Evolutionary conservation across 2,888 invertebrate genomes (phyloP), one percentile per base, ranked within the genome.

Genomic region (Beris chalybata): DNA sequence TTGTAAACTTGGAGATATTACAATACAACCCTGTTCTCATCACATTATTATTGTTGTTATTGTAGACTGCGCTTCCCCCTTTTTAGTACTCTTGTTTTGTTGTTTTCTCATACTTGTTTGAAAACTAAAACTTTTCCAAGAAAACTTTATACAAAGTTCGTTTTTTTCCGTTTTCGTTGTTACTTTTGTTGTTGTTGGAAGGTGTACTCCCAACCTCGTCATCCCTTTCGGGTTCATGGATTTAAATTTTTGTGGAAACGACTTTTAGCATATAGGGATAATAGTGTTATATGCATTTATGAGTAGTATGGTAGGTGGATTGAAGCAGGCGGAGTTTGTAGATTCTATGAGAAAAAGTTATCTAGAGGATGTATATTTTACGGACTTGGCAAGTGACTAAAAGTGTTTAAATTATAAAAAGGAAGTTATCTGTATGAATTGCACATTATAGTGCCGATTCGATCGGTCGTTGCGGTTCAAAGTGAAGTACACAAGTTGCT

Each of bases 81-180:
- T 38, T 38, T 38, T 38, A 38, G 38, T 38, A 38, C 38, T 38
- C 38, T 38, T 38, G 38, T 45, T 58, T 58, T 29, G 9, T 12
- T 58, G 58, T 38, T 38, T 56, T n/a, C 15, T 43, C 44, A 43
- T 43, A 43, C 29, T 58, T 58, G 30, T 45, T 58, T 29, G 22
- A 55, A 58, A 58, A 45, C 58, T 58, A 13, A 58, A 58, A 58
- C 30, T 45, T 58, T 58, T 58, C 29, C 9, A 45, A 45, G 30
- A 47, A 58, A 67, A 67, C 63, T 63, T 67, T 64, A 53, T 53
- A 64, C 56, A 61, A 66, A 67, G 56, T 56, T 67, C 52, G 38
- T 52, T 50, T 29, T n/a, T 30, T 64, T 53, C 22, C 43, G 43
- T 43, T 52, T 43, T 63, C 43, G 63, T 38, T 63, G 50, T 61